phyloP scores from a whole-genome alignment of 2,797 vertebrate genomes.

The Sebastes goodei region DNA sequence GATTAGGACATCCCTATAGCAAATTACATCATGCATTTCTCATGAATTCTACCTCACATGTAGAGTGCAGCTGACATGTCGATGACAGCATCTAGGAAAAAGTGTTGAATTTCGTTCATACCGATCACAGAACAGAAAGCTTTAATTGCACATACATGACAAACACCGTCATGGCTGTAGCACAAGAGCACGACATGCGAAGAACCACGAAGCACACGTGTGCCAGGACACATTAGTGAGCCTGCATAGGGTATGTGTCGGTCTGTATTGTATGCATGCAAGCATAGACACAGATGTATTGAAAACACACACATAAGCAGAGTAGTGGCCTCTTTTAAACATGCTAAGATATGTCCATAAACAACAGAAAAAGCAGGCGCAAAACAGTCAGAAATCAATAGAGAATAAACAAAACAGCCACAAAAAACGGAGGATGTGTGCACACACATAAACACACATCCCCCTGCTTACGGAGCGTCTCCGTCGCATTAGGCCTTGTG shows the following conservation, averaged over 20 bases:
- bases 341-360: not conserved
- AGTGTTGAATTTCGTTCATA: not conserved
- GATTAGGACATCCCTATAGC: not conserved
- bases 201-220: not conserved
- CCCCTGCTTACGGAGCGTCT: not conserved
- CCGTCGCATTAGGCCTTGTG: conserved; percentile 20
- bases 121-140: not conserved
- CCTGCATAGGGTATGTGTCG: not conserved
- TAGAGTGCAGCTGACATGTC: too few species aligned
- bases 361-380: not conserved
- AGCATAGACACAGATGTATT: not conserved
- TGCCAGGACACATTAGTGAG: not conserved
- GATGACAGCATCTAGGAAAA: not conserved
- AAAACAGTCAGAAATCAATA: not conserved
- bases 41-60: rapidly evolving
- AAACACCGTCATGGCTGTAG: not conserved
- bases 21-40: not conserved
- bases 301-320: not conserved
- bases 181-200: not conserved
- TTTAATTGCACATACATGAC: not conserved
- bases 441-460: not conserved
- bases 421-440: not conserved
- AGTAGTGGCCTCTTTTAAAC: not conserved
- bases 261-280: not conserved
- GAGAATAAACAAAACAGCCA: not conserved